A percentile compares a stretch with the other conserved stretches of the same genome.
Conservation (phyloP, 2,888 invertebrate genomes). For the Antitype chi region DNA sequence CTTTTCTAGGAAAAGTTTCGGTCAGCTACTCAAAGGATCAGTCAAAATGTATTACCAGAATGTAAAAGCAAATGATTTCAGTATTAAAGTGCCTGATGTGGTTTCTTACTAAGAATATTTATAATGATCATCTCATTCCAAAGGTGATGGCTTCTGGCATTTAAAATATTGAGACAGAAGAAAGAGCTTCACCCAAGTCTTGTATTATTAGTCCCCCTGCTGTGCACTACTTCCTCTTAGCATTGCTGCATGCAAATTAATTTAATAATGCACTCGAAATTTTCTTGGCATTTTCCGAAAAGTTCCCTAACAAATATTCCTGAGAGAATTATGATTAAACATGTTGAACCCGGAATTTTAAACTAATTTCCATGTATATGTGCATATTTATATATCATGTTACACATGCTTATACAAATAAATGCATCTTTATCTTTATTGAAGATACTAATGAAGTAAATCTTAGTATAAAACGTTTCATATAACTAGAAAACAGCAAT, state of each 20-base stretch:
- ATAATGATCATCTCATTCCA: neutral
- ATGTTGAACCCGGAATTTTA: too few relatives aligned
- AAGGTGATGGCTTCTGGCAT: neutral
- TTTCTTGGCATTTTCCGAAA: conserved; percentile 26
- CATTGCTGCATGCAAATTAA: conserved; percentile 29
- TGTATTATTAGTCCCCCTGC: neutral
- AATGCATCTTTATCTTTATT: too few relatives aligned
- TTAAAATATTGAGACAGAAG: conserved; percentile 8
- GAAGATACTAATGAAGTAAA: neutral
- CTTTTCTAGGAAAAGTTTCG: neutral
- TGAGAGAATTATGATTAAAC: conserved; percentile 31
- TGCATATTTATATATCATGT: too few relatives aligned
- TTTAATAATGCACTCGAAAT: conserved; percentile 35
- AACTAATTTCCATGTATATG: too few relatives aligned
- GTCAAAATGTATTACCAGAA: neutral
- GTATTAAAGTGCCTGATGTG: neutral
- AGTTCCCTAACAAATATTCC: conserved; percentile 12
- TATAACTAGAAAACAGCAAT: neutral
- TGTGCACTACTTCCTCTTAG: neutral
- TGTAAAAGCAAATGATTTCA: neutral
- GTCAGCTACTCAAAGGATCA: neutral
- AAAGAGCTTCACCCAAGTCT: neutral
- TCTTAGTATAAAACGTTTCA: neutral
- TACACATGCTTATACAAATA: too few relatives aligned
- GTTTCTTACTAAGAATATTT: neutral